phyloP scores from a whole-genome alignment of 2,888 invertebrate species.

The Cynaeus angustus region DNA sequence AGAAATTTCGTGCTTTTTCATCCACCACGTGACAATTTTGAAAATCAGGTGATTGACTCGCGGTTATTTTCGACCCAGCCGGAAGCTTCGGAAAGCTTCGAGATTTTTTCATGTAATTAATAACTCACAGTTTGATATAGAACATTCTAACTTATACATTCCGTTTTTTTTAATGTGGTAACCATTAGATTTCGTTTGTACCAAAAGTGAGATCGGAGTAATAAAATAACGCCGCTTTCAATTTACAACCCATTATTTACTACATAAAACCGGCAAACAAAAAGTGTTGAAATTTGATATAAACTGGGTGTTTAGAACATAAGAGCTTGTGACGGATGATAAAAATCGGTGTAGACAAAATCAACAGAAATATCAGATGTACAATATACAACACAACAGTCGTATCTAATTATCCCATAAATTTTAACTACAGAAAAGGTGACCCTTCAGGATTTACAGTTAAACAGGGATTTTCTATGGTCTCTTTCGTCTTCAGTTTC shows the following conservation, averaged over 20 bases:
- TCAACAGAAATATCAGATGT: conserved; percentile 34
- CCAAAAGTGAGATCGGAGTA: conserved; percentile 12
- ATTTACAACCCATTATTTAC: conserved; percentile 26
- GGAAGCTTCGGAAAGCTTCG: too few relatives aligned
- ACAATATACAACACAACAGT: conserved; percentile 1
- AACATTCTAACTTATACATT: too few relatives aligned
- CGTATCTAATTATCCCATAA: conserved; percentile 34
- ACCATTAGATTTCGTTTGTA: conserved; percentile 3
- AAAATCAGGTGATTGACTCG: too few relatives aligned
- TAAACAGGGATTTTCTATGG: too few relatives aligned
- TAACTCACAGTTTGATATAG: too few relatives aligned
- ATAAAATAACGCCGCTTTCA: conserved; percentile 29
- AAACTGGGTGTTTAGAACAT: conserved; percentile 24
- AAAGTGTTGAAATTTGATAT: conserved; percentile 33
- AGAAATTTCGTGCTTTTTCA: too few relatives aligned
- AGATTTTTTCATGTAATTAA: too few relatives aligned
- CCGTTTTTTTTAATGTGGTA: neutral
- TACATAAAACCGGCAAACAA: conserved; percentile 17
- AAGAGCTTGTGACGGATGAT: conserved; percentile 33
- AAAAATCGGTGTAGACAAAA: conserved; percentile 30
- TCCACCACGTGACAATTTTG: too few relatives aligned
- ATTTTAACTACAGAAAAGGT: neutral
- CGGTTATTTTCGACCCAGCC: too few relatives aligned
- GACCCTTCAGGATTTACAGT: too few relatives aligned
- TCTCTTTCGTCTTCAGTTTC: too few relatives aligned